Evolutionary conservation across 2,888 invertebrate genomes (phyloP), one percentile per base, ranked within the genome.

Genomic region (Drosophila lacicola): DNA sequence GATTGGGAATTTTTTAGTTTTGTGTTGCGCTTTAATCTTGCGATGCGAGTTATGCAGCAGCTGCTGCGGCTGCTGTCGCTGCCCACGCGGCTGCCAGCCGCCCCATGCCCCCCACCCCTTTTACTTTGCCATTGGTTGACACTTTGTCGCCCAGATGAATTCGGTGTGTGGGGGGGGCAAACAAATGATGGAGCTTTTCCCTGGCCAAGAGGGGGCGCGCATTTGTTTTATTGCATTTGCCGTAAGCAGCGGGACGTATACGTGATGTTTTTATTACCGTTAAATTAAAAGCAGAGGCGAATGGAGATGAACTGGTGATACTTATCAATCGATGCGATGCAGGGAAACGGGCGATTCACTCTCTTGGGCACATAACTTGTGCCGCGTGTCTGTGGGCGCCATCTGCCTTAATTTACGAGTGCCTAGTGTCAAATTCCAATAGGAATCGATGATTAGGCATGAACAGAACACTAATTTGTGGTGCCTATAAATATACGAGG

Each of bases 201-300:
- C 41, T 37, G 25, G 29, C 17, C 9, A 33, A 36, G 60, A 42
- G 57, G 46, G 29, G 63, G 74, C 64, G 58, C 14, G 14, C 68
- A 73, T 73, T 82, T 69, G 64, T 80, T 86, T 86, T 77, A 86
- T 88, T 83, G 74, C 58, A 67, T 80, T 80, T 73, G 77, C 72
- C 56, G 58, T 55, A 62, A 33, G 65, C 89, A 55, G 78, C 89
- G 72, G 81, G 78, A 73, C 83, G 89, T 78, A 83, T 83, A 68
- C 89, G 87, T 83, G 84, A 83, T 83, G 88, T 81, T 89, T 89
- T 87, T 89, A 83, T 83, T 83, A 70, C 65, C 84, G 55, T 83
- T 83, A 87, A 83, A 89, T 83, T 83, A 89, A 80, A 82, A 34
- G 50, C 33, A 45, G 50, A 46, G 42, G 61, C 49, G 65, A 56